Conservation (phyloP, 2,113 vertebrate genomes). For the Zapornia atra region DNA sequence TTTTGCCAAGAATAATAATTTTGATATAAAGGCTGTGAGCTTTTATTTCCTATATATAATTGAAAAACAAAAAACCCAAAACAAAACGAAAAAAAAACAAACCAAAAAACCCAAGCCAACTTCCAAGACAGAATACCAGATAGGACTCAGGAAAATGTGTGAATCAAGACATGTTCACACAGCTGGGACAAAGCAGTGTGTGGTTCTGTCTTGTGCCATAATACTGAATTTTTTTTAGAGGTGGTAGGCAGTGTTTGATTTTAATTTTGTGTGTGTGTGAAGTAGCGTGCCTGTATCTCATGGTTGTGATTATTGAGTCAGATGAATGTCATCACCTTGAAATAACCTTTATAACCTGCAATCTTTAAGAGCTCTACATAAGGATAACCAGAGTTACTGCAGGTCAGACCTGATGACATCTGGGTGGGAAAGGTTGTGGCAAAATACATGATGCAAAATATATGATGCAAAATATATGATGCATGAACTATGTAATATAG, state of each 20-base stretch:
- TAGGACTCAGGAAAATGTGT: background rate
- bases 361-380: background rate
- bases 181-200: background rate
- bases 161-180: background rate
- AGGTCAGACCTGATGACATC: background rate
- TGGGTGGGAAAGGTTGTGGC: background rate
- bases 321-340: background rate
- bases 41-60: background rate
- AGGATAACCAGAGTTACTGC: background rate
- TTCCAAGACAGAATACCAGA: background rate
- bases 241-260: background rate
- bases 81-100: background rate
- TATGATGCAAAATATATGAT: background rate
- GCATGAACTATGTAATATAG: background rate
- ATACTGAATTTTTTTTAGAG: background rate
- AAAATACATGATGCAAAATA: too few relatives aligned
- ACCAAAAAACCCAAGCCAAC: background rate
- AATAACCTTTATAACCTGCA: background rate
- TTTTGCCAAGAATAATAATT: conserved; percentile 43
- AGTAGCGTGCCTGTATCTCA: background rate
- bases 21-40: background rate
- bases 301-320: background rate
- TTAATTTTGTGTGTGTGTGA: background rate
- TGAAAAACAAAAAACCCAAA: background rate
- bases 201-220: background rate